Percentiles rank a stretch among this genome's conserved stretches.
Evolutionary conservation across 2,888 invertebrate species (phyloP).

Genomic region (Dolichopus griseipennis): DNA sequence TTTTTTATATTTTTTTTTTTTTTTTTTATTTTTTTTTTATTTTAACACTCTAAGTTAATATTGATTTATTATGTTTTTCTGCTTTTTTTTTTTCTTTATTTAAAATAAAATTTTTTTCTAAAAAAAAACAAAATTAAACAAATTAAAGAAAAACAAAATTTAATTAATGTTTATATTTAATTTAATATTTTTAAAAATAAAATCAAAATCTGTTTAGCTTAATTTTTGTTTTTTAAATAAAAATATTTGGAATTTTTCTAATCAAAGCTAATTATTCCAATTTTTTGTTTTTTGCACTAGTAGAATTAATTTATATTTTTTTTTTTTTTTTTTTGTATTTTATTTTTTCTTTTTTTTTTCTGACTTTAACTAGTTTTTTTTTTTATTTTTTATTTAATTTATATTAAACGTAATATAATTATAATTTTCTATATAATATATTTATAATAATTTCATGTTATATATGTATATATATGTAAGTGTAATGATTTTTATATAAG

Average conservation of each 20-base stretch:
- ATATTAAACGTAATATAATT: background rate
- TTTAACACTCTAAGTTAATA: background rate
- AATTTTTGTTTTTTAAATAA: background rate
- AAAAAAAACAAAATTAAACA: background rate
- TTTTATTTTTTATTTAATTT: background rate
- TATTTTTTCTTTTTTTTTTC: background rate
- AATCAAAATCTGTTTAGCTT: too few species aligned
- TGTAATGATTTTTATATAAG: background rate
- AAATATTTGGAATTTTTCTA: background rate
- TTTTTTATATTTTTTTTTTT: background rate
- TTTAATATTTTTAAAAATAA: too few species aligned
- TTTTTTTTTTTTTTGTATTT: background rate
- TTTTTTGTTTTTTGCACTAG: background rate
- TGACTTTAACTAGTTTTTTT: too few species aligned
- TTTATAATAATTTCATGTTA: background rate
- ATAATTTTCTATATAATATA: background rate
- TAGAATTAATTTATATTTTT: background rate
- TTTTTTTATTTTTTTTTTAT: background rate
- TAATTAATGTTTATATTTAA: too few species aligned
- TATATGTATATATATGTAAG: background rate
- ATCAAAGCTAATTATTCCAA: conserved; percentile 6
- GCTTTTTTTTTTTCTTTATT: background rate
- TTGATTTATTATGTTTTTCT: background rate
- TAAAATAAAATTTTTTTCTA: background rate
- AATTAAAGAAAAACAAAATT: too few species aligned